Percentiles rank a stretch among this genome's conserved stretches.
Evolutionary conservation across 2,113 vertebrate species (phyloP).

Genomic region (Eurypyga helias): DNA sequence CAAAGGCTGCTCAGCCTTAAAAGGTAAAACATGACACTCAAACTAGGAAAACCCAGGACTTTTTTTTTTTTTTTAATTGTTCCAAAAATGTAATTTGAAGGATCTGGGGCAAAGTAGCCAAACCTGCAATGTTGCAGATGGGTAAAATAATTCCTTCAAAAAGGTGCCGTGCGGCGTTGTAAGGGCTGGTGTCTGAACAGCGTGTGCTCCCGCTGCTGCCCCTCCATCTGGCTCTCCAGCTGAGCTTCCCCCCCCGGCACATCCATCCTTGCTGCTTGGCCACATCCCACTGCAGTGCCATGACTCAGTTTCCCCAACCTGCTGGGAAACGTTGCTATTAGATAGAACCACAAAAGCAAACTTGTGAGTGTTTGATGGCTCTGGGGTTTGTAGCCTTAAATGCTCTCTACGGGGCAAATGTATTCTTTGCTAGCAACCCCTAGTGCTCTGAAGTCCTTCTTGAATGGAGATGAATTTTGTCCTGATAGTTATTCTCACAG

Average conservation of each 20-base stretch:
- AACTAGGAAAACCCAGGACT: background rate
- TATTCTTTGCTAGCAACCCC: background rate
- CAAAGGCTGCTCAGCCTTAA: background rate
- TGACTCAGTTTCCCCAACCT: background rate
- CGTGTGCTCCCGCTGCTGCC: background rate
- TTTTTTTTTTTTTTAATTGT: background rate
- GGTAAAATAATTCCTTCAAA: background rate
- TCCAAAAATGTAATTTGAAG: background rate
- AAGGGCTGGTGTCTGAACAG: background rate
- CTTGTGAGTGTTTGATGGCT: background rate
- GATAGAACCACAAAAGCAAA: background rate
- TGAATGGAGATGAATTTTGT: background rate
- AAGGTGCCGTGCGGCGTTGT: background rate
- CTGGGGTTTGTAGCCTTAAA: background rate
- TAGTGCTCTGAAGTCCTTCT: accelerated
- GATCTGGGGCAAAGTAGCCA: background rate
- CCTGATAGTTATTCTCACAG: background rate
- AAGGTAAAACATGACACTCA: background rate
- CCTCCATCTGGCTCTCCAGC: accelerated
- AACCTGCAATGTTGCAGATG: background rate
- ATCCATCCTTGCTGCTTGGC: background rate
- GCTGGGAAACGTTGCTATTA: background rate
- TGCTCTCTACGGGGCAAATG: background rate
- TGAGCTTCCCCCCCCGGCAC: background rate
- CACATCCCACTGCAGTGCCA: accelerated